Base-by-base conservation (phyloP, 2,113 vertebrate species). In the Hipposideros armiger region DNA sequence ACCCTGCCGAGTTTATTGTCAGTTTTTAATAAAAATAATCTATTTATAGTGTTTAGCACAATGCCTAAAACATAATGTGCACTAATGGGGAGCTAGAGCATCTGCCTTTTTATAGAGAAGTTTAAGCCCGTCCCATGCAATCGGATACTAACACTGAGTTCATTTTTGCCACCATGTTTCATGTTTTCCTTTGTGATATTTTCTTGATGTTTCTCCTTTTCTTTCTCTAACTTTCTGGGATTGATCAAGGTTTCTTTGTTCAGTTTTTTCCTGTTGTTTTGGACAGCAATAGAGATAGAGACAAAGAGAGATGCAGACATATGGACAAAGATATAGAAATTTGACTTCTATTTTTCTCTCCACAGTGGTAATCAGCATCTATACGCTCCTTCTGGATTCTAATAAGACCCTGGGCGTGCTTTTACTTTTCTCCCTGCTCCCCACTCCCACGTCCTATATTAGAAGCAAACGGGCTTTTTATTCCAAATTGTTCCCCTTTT, bases 261-360 rank as follows among this genome's bases (percentile, higher is more conserved):
- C 36, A 52, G 14, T 52, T 77, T 80, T 74, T 77, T 62, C 47
- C 82, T 58, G 56, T 56, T 95, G 32, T 91, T 95, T 77, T 86
- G 15, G 7, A 84, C 60, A 26, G 28, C 64, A 11, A 84, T 22
- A 66, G 19, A 74, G 42, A 28, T 2, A 42, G 16, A 74, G 56
- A 58, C 17, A 58, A 4, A 56, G 20, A 58, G 56, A 58, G 20
- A 64, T 4, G 4, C 11, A 24, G 26, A 26, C 4, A 69, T 13
- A 62, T 22, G 24, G 5, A 14, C 26, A 47, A 11, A 45, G 42
- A 45, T 24, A 40, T 4, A 40, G 77, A 24, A 72, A 58, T 45
- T 52, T 24, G 50, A 87, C 50, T 50, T 83, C 9, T 84, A 4
- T 88, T 74, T 73, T 88, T 78, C 56, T 78, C 62, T 73, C 16